These are phyloP conservation scores for Gasteruption jaculator DNA, from an alignment of 2,888 invertebrate species.

Conservation along the genomic window DNA sequence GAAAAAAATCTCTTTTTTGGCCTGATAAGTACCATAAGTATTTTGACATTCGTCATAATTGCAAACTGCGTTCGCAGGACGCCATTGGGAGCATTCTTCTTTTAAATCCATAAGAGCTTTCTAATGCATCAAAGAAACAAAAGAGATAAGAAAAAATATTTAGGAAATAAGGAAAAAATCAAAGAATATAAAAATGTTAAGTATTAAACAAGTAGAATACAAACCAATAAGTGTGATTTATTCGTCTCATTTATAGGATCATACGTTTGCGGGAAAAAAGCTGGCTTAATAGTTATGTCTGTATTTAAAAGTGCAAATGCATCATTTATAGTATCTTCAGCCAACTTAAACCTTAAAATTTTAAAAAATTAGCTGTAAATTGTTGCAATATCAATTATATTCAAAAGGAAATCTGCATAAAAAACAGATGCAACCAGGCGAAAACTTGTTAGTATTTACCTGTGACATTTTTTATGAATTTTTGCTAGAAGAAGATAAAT, in stretches of 20 bases:
- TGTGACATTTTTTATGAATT: constrained; percentile 30
- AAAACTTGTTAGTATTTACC: constrained; percentile 23
- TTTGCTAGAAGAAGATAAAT: constrained; percentile 29
- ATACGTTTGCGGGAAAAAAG: constrained; percentile 31
- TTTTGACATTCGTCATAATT: constrained; percentile 28
- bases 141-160: constrained; percentile 7
- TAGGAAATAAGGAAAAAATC: constrained; percentile 1
- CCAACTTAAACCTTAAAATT: constrained; percentile 30
- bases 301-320: constrained; percentile 23
- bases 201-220: constrained; percentile 2
- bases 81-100: constrained; percentile 28
- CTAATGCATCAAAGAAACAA: constrained; percentile 19
- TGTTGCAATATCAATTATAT: not conserved
- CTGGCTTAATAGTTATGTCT: constrained; percentile 12
- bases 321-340: constrained; percentile 21
- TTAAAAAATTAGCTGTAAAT: constrained; percentile 3
- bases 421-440: constrained; percentile 3
- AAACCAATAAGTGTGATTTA: constrained; percentile 25
- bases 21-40: constrained; percentile 22
- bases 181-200: not conserved
- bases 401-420: constrained; percentile 5
- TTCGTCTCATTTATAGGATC: constrained; percentile 26
- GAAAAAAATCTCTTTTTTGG: constrained; percentile 31
- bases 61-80: constrained; percentile 35
- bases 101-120: constrained; percentile 22